Evolutionary conservation across 2,113 vertebrate genomes (phyloP).

Genomic region (Eira barbara): DNA sequence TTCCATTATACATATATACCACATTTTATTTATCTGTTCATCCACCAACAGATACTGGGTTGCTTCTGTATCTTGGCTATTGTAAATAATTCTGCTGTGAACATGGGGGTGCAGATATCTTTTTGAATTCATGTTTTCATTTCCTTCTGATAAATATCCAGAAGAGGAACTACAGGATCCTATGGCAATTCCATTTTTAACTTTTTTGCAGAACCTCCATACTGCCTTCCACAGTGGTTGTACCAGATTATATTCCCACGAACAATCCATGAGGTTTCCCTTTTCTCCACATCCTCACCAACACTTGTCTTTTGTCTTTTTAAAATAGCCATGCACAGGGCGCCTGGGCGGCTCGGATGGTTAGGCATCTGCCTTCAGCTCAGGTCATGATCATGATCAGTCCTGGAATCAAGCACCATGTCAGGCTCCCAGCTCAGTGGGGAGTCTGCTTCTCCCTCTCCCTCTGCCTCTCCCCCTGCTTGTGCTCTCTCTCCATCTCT

Average conservation of each 20-base stretch:
- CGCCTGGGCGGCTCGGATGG: too few species aligned
- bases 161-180: neutral
- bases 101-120: neutral
- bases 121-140: neutral
- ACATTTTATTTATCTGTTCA: neutral
- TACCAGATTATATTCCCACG: neutral
- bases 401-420: too few species aligned
- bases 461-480: too few species aligned
- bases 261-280: neutral
- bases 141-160: neutral
- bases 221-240: neutral
- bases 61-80: neutral
- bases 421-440: too few species aligned
- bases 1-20: neutral
- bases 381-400: too few species aligned
- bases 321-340: neutral
- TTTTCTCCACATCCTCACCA: neutral
- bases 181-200: neutral
- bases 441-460: too few species aligned
- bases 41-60: neutral
- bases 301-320: neutral
- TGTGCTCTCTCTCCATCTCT: too few species aligned
- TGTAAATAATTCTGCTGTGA: neutral
- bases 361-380: too few species aligned
- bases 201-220: neutral